A percentile compares a stretch with the other conserved stretches of the same genome.
These are phyloP conservation scores for Brachionus rotundiformis DNA, from an alignment of 1,140 invertebrate species.

Conservation along the genomic window DNA sequence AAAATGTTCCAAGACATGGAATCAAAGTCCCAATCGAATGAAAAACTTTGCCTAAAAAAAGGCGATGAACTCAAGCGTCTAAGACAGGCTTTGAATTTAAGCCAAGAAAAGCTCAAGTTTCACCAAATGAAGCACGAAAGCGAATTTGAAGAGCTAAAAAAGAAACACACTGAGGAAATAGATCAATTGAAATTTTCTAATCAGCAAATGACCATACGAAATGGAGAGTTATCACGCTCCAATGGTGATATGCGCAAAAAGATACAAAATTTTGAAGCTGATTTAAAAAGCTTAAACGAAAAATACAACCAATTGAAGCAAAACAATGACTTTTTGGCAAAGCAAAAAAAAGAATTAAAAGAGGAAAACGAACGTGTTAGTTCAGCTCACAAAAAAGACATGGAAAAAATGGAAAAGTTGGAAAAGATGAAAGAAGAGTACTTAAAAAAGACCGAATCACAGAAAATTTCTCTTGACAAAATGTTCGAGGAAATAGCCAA, in stretches of 20 bases:
- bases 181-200: conserved; percentile 42
- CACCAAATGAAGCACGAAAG: conserved; percentile 29
- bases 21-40: not conserved
- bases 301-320: conserved; percentile 5
- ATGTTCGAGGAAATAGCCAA: conserved; percentile 42
- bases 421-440: conserved; percentile 43
- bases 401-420: conserved; percentile 3
- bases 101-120: conserved; percentile 22
- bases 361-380: conserved; percentile 4
- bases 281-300: not conserved
- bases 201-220: conserved; percentile 19
- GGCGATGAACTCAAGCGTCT: conserved; percentile 29
- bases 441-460: conserved; percentile 37
- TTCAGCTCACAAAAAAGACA: conserved; percentile 21
- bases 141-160: conserved; percentile 34
- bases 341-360: conserved; percentile 50
- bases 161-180: not conserved
- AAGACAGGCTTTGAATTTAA: conserved; percentile 40
- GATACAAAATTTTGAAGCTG: conserved; percentile 26
- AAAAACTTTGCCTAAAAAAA: conserved; percentile 38
- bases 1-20: conserved; percentile 34
- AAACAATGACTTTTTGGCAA: not conserved
- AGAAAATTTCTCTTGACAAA: conserved; percentile 30
- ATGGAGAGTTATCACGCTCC: conserved; percentile 37
- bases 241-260: conserved; percentile 48